Percentiles rank a stretch among this genome's conserved stretches.
phyloP scores from a whole-genome alignment of 2,797 vertebrate species.

The Bufotes viridis region DNA sequence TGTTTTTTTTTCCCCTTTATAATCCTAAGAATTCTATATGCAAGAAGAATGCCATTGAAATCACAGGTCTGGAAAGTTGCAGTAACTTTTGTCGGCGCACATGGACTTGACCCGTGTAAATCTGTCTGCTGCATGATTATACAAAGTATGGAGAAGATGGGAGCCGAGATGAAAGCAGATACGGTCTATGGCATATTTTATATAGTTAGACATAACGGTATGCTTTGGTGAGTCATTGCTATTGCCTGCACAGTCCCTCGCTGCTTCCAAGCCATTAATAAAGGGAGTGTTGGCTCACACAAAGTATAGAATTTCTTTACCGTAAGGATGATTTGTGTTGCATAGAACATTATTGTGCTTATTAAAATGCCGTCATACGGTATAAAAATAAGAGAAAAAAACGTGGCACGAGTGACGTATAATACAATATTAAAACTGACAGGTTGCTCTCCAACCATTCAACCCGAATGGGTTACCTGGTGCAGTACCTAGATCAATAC shows the following conservation, averaged over 20 bases:
- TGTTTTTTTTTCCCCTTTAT: not conserved
- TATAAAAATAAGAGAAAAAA: not conserved
- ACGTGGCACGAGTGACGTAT: too few relatives aligned
- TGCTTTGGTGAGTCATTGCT: conserved; percentile 23
- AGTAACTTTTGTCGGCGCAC: conserved; percentile 25
- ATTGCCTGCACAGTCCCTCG: not conserved
- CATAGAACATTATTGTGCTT: not conserved
- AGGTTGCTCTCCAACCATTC: not conserved
- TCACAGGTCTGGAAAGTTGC: not conserved
- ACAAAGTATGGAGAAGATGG: not conserved
- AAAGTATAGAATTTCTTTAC: not conserved
- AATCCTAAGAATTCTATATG: not conserved
- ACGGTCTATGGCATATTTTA: not conserved
- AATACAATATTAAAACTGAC: not conserved
- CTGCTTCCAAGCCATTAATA: not conserved
- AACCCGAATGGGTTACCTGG: not conserved
- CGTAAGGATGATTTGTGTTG: not conserved
- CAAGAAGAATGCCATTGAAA: not conserved
- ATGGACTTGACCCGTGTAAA: not conserved
- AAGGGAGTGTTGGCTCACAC: not conserved
- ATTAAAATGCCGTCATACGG: not conserved
- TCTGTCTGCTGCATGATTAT: not conserved
- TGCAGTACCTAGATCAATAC: conserved; percentile 28
- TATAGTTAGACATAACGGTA: conserved; percentile 32
- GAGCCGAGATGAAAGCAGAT: conserved; percentile 9